Evolutionary conservation across 1,140 invertebrate genomes (phyloP).

Genomic region (Scaptomyza graminum): DNA sequence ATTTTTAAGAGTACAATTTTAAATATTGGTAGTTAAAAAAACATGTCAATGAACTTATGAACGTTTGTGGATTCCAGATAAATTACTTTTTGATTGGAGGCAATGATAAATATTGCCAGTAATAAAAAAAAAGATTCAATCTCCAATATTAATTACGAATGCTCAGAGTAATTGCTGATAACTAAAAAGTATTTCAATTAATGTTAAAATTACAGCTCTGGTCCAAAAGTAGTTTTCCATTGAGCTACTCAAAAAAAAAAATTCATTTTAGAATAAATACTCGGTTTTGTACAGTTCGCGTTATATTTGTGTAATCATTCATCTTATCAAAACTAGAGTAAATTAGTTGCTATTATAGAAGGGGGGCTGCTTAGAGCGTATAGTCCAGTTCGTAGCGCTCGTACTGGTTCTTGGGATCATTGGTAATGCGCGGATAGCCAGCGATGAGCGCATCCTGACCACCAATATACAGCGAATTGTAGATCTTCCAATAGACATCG

Average conservation of each 20-base stretch:
- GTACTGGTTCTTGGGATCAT: constrained; percentile 98
- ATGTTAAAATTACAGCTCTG: constrained; percentile 4
- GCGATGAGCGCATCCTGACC: constrained; percentile 99
- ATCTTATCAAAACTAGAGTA: constrained; percentile 38
- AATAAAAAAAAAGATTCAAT: neutral
- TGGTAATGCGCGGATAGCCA: constrained; percentile 97
- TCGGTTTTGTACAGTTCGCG: constrained; percentile 60
- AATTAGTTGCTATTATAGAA: constrained; percentile 9
- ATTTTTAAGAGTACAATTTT: neutral
- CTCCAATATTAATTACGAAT: neutral
- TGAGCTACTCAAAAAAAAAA: constrained; percentile 49
- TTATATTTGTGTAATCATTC: constrained; percentile 33
- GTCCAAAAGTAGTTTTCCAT: constrained; percentile 46
- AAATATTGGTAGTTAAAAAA: neutral
- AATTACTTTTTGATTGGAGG: neutral
- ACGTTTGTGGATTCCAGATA: neutral
- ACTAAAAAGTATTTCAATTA: constrained; percentile 1
- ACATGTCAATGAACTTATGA: neutral
- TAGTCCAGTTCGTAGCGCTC: constrained; percentile 98
- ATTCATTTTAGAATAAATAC: constrained; percentile 58
- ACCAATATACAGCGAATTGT: constrained; percentile 99
- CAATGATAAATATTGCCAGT: no score
- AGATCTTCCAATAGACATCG: constrained; percentile 99
- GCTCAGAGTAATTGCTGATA: neutral
- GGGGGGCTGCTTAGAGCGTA: constrained; percentile 88